phyloP scores from a whole-genome alignment of 2,113 vertebrate species.

The Tautogolabrus adspersus region DNA sequence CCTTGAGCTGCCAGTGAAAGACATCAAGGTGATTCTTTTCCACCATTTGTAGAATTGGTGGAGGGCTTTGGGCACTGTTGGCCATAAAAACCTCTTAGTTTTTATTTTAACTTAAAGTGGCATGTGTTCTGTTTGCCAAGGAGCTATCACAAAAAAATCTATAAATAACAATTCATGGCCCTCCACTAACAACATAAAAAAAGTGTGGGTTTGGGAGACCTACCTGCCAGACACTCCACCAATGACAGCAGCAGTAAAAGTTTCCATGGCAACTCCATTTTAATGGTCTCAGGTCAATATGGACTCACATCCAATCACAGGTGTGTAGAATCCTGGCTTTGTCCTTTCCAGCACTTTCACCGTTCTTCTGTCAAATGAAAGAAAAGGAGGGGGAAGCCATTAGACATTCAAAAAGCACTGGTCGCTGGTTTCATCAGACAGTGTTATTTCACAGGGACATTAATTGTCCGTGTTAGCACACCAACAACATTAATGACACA shows the following conservation, averaged over 20 bases:
- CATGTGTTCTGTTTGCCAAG: conserved; percentile 15
- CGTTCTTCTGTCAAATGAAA: conserved; percentile 80
- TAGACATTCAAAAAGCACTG: conserved; percentile 46
- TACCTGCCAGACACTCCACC: conserved; percentile 92
- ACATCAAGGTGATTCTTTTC: conserved; percentile 29
- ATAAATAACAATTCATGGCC: conserved; percentile 44
- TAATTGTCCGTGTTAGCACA: conserved; percentile 25
- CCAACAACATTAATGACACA: conserved; percentile 25
- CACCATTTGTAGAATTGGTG: conserved; percentile 34
- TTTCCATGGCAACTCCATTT: conserved; percentile 97
- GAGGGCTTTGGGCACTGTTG: conserved; percentile 1
- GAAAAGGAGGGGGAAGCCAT: conserved; percentile 36
- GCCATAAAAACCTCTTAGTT: conserved; percentile 28
- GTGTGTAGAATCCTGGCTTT: conserved; percentile 74
- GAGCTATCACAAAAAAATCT: conserved; percentile 1
- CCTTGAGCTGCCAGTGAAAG: conserved; percentile 44
- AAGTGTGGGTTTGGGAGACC: conserved; percentile 64
- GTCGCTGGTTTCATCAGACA: conserved; percentile 13
- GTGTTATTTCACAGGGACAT: conserved; percentile 32
- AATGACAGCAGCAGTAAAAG: conserved; percentile 90
- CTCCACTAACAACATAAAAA: conserved; percentile 41
- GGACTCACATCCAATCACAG: conserved; percentile 79
- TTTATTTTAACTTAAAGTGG: conserved; percentile 20
- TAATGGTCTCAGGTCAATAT: conserved; percentile 86
- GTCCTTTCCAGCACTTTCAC: conserved; percentile 78